phyloP scores from a whole-genome alignment of 2,113 vertebrate species.

The Pluvialis apricaria region DNA sequence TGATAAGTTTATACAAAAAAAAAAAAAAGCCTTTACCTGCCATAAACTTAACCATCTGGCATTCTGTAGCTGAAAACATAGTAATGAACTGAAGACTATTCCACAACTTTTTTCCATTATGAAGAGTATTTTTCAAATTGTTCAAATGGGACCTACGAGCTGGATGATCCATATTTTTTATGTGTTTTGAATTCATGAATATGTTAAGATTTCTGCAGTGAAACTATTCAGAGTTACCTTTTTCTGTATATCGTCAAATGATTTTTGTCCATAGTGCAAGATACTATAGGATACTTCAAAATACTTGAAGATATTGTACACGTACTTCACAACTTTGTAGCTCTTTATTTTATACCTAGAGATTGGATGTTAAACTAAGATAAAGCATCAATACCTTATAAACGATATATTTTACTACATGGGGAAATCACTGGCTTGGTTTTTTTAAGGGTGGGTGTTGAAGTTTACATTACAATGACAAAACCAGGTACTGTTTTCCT shows the following conservation, averaged over 20 bases:
- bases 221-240: conserved; percentile 9
- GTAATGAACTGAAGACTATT: background rate
- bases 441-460: background rate
- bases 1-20: background rate
- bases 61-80: background rate
- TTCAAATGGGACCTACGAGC: background rate
- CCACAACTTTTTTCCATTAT: background rate
- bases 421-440: conserved; percentile 23
- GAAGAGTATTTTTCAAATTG: conserved; percentile 25
- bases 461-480: conserved; percentile 46
- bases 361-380: conserved; percentile 23
- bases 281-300: conserved; percentile 43
- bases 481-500: conserved; percentile 52
- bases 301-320: conserved; percentile 51
- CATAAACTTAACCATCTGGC: background rate
- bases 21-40: background rate
- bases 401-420: conserved; percentile 47
- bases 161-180: conserved; percentile 13
- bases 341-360: conserved; percentile 52
- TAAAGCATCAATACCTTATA: conserved; percentile 34
- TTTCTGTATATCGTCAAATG: conserved; percentile 26
- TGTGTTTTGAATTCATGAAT: conserved; percentile 7
- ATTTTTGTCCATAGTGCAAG: conserved; percentile 17
- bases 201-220: conserved; percentile 23
- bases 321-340: conserved; percentile 49